Evolutionary conservation across 2,113 vertebrate species (phyloP), one percentile per base, ranked within the genome.

Genomic region (Chunga burmeisteri): DNA sequence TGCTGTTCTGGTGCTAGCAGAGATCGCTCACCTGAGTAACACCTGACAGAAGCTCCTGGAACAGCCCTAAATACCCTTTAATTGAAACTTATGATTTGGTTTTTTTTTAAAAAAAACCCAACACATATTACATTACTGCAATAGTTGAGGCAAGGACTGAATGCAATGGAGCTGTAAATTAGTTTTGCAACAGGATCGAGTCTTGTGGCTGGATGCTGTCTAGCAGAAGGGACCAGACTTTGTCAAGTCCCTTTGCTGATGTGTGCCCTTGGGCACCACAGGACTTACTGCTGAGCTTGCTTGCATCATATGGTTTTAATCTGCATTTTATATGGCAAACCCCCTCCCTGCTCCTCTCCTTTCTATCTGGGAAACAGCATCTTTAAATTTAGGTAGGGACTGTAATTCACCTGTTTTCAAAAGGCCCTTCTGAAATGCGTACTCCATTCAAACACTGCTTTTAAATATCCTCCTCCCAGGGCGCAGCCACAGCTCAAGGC

Each of bases 251-350:
- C 23, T 65, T 61, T 73, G 18, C 53, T 66, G 44, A 13, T 3
- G 0, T 11, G 20, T 34, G 5, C 6, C 30, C 4, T 26, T 10
- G 42, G 42, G 55, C 10, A 71, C 16, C 13, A 8, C 0, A 0
- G 55, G 77, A 34, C 27, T 68, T 77, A 21, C 42, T 58, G 63
- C 58, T 68, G 40, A 65, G 21, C 36, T 93, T 81, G 38, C 16
- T 52, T 71, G 11, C 19, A 52, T 46, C 16, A 6, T 25, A 11
- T 26, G 4, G 14, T 18, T 81, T 92, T 66, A 46, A 73, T 70
- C 46, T 56, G 32, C 16, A 44, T 81, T 86, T 93, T 59, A 29
- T 11, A 38, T 9, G 8, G 40, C 23, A 65, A 86, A 42, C 4
- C 6, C 11, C 36, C 49, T 63, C 29, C 40, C 34, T 2, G 3